Conservation (phyloP, 2,888 invertebrate genomes). For the Disparrhopalites patrizii region DNA sequence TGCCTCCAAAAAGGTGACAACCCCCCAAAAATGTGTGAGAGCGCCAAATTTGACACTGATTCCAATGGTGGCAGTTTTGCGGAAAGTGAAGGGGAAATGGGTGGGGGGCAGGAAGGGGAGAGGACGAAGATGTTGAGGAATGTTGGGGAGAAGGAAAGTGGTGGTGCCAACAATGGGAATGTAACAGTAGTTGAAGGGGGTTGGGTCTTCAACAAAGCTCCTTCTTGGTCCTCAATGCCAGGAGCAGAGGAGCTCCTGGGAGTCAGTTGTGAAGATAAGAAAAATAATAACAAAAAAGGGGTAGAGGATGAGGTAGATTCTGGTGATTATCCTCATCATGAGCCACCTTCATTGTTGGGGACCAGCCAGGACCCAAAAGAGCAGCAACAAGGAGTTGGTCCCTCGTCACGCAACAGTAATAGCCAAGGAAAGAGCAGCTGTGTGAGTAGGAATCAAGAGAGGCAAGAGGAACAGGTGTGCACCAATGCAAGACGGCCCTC, state of each 20-base stretch:
- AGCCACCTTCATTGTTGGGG: background rate
- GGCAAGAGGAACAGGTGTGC: conserved; percentile 10
- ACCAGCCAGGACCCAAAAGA: background rate
- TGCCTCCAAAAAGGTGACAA: no score
- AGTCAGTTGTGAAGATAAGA: background rate
- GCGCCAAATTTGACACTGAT: background rate
- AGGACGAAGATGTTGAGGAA: background rate
- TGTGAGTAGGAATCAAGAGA: background rate
- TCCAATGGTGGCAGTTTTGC: background rate
- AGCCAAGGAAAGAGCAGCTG: background rate
- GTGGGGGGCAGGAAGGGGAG: conserved; percentile 27
- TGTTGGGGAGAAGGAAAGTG: background rate
- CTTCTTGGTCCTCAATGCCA: no score
- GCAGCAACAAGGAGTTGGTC: background rate
- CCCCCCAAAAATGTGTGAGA: no score
- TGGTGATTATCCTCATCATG: conserved; percentile 16
- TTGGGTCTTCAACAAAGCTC: no score
- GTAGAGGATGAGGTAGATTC: conserved; percentile 27
- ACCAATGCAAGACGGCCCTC: background rate
- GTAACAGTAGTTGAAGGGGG: background rate
- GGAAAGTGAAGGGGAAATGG: conserved; percentile 14
- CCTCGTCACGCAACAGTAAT: background rate
- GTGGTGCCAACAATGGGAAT: background rate
- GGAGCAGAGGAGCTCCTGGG: no score
- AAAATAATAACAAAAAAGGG: background rate